Conservation (phyloP, 35 echinoderm and acorn worm species). For the Lytechinus variegatus region DNA sequence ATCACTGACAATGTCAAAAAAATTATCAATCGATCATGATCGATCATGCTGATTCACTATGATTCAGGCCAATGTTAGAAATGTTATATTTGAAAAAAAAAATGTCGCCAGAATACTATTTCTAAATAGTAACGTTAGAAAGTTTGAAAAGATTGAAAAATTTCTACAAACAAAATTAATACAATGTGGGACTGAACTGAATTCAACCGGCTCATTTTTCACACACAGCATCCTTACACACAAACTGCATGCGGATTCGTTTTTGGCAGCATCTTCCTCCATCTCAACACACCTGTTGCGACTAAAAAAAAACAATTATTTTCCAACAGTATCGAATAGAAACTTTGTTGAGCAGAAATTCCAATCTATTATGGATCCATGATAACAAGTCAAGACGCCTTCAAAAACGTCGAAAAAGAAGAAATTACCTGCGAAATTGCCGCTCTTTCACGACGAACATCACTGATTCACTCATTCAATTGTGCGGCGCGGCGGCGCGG, state of each 20-base stretch:
- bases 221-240: neutral
- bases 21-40: no score
- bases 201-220: neutral
- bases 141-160: neutral
- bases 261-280: neutral
- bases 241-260: neutral
- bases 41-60: no score
- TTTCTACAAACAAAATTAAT: neutral
- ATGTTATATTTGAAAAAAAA: no score
- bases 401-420: neutral
- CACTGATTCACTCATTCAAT: neutral
- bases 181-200: neutral
- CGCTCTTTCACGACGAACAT: neutral
- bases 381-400: neutral
- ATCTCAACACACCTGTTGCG: slow-evolving; percentile 9
- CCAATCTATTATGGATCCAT: neutral
- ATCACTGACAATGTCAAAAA: no score
- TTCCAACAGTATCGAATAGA: neutral
- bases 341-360: neutral
- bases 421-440: neutral
- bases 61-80: no score
- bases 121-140: no score
- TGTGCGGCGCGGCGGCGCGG: no score
- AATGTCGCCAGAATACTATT: no score
- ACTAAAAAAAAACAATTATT: neutral